Conservation (phyloP, 2,888 invertebrate species). For the Lathronympha strigana region DNA sequence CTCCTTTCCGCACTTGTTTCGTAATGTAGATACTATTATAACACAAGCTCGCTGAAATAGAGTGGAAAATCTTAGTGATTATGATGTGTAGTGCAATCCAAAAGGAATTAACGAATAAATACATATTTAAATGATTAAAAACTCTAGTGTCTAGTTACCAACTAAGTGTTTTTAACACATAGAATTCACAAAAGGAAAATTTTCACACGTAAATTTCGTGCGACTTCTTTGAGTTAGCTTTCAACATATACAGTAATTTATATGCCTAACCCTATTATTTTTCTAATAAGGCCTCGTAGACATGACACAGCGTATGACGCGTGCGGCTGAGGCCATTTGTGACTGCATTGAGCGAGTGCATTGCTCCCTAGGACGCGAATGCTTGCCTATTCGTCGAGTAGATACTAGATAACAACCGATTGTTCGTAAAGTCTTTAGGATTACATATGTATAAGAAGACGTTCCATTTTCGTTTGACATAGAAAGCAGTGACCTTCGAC, state of each 20-base stretch:
- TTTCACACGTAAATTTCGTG: not conserved
- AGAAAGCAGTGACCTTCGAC: too few species aligned
- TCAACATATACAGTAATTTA: not conserved
- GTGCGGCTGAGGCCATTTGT: constrained; percentile 54
- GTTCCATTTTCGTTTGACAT: not conserved
- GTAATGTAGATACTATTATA: too few species aligned
- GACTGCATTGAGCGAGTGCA: constrained; percentile 60
- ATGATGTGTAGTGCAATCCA: too few species aligned
- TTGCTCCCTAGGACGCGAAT: constrained; percentile 62
- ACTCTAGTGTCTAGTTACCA: too few species aligned
- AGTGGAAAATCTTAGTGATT: too few species aligned
- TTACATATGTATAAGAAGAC: not conserved
- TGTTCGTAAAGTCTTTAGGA: constrained; percentile 25
- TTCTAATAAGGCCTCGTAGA: constrained; percentile 37
- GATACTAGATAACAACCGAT: constrained; percentile 66
- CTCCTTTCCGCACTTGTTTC: too few species aligned
- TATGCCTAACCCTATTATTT: constrained; percentile 26
- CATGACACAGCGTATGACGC: constrained; percentile 55
- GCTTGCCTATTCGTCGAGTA: constrained; percentile 61
- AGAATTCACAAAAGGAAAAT: too few species aligned
- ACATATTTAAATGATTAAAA: too few species aligned
- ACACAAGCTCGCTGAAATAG: too few species aligned
- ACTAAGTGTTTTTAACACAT: too few species aligned
- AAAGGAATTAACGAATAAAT: too few species aligned
- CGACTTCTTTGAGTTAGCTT: not conserved